Conservation (phyloP, 2,888 invertebrate species). For the Scrobipalpa atriplicella region DNA sequence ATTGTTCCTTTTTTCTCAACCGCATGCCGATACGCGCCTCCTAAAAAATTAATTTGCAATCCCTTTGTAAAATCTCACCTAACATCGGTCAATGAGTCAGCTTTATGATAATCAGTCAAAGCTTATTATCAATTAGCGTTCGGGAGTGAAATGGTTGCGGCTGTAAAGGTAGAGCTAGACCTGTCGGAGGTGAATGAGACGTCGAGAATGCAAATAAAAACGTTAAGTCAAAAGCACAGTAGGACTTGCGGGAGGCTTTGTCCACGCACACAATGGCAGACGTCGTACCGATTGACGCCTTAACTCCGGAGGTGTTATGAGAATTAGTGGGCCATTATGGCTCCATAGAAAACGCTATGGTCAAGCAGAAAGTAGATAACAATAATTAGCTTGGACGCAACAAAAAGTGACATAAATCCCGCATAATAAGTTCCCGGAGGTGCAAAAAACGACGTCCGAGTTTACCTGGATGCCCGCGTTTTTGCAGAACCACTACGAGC, state of each 20-base stretch:
- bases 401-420: slow-evolving; percentile 83
- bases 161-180: slow-evolving; percentile 50
- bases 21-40: slow-evolving; percentile 55
- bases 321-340: slow-evolving; percentile 81
- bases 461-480: slow-evolving; percentile 75
- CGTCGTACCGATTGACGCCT: slow-evolving; percentile 70
- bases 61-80: slow-evolving; percentile 59
- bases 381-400: slow-evolving; percentile 79
- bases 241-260: slow-evolving; percentile 78
- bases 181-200: slow-evolving; percentile 69
- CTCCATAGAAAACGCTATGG: slow-evolving; percentile 71
- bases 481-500: slow-evolving; percentile 69
- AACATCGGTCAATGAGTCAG: slow-evolving; percentile 53
- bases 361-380: slow-evolving; percentile 80
- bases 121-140: slow-evolving; percentile 45
- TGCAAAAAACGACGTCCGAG: slow-evolving; percentile 69
- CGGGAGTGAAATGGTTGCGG: slow-evolving; percentile 44
- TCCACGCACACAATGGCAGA: slow-evolving; percentile 64
- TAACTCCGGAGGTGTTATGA: slow-evolving; percentile 76
- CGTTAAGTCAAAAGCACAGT: slow-evolving; percentile 72
- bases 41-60: slow-evolving; percentile 67
- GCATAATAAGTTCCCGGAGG: slow-evolving; percentile 75
- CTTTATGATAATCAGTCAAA: slow-evolving; percentile 52
- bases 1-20: slow-evolving; percentile 69
- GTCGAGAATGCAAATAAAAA: slow-evolving; percentile 70